Conservation (phyloP, 1,140 invertebrate genomes). For the Whitmania pigra region DNA sequence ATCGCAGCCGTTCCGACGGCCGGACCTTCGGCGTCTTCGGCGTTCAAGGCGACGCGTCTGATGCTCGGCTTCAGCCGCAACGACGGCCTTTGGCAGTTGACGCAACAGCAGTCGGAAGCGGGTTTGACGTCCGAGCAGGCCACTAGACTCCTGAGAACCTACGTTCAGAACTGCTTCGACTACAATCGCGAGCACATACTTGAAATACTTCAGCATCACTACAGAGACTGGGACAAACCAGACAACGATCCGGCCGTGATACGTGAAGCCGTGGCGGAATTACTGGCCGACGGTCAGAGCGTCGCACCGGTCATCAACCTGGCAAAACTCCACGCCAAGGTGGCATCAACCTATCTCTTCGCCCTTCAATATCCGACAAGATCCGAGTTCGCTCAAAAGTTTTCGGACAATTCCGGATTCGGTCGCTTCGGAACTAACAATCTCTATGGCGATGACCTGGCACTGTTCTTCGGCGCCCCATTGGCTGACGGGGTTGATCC, state of each 20-base stretch:
- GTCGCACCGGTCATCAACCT: slow-evolving; percentile 82
- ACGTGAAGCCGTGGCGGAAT: slow-evolving; percentile 76
- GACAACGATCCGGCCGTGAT: slow-evolving; percentile 76
- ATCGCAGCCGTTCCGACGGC: not conserved
- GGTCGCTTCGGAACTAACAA: slow-evolving; percentile 45
- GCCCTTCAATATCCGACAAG: slow-evolving; percentile 91
- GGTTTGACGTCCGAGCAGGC: slow-evolving; percentile 65
- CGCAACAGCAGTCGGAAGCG: slow-evolving; percentile 74
- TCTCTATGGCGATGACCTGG: slow-evolving; percentile 79
- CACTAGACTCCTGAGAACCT: slow-evolving; percentile 79
- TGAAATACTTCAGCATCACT: slow-evolving; percentile 90
- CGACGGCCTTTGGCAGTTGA: slow-evolving; percentile 75
- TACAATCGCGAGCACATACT: slow-evolving; percentile 89
- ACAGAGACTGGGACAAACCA: slow-evolving; percentile 77
- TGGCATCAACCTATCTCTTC: slow-evolving; percentile 36
- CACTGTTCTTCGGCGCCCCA: slow-evolving; percentile 81
- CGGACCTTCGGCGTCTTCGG: slow-evolving; percentile 20
- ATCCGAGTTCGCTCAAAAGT: slow-evolving; percentile 62
- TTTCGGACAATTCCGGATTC: not conserved
- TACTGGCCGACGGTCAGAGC: slow-evolving; percentile 71
- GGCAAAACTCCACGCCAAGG: slow-evolving; percentile 42
- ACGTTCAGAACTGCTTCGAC: slow-evolving; percentile 72
- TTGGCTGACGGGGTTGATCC: slow-evolving; percentile 50
- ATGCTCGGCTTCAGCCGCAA: slow-evolving; percentile 82
- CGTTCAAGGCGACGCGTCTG: slow-evolving; percentile 50